These are phyloP conservation scores for Rhyacichthys aspro DNA, from an alignment of 2,797 vertebrate genomes.

Conservation along the genomic window DNA sequence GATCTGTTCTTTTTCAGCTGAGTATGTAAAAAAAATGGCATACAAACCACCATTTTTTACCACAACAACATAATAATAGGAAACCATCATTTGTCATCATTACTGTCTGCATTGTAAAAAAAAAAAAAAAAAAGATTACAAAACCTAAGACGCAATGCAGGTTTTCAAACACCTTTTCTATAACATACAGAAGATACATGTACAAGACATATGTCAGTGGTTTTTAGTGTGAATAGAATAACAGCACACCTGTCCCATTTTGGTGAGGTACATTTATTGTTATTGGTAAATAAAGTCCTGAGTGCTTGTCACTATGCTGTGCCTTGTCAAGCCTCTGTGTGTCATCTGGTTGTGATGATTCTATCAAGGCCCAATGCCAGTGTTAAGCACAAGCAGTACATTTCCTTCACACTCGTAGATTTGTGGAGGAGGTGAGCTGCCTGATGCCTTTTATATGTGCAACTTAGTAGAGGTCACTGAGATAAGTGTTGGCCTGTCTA, in stretches of 20 bases:
- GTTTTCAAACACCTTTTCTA: neutral
- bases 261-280: too few relatives aligned
- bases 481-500: neutral
- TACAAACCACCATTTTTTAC: too few relatives aligned
- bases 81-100: neutral
- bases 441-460: slow-evolving; percentile 14
- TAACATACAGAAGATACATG: slow-evolving; percentile 12
- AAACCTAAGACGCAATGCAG: neutral
- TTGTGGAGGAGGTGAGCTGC: slow-evolving; percentile 19
- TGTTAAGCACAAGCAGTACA: slow-evolving; percentile 23
- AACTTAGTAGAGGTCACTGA: neutral
- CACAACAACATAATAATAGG: too few relatives aligned
- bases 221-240: too few relatives aligned
- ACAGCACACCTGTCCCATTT: too few relatives aligned
- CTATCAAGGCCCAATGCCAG: slow-evolving; percentile 31
- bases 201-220: too few relatives aligned
- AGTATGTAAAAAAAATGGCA: too few relatives aligned
- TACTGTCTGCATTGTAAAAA: neutral
- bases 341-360: slow-evolving; percentile 35
- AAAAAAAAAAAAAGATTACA: too few relatives aligned
- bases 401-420: slow-evolving; percentile 35
- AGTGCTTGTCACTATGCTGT: too few relatives aligned
- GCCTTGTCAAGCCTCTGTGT: slow-evolving; percentile 37
- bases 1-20: too few relatives aligned
- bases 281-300: too few relatives aligned